A percentile compares a stretch with the other conserved stretches of the same genome.
These are phyloP conservation scores for Phaetusa simplex DNA, from an alignment of 2,113 vertebrate species.

Conservation along the genomic window DNA sequence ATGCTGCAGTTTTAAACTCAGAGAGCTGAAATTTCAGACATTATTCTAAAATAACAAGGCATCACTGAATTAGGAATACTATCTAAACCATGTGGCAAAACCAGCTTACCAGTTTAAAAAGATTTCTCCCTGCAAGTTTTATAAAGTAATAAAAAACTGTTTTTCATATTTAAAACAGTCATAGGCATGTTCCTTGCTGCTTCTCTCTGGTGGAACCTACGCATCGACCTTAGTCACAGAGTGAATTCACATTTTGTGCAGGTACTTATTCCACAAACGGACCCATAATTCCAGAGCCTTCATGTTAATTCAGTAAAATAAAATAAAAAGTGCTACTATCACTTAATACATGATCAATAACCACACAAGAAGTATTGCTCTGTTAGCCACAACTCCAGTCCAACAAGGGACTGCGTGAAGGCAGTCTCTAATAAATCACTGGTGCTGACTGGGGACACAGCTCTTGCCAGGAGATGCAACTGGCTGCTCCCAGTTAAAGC, in stretches of 20 bases:
- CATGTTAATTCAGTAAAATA: neutral
- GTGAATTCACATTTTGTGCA: neutral
- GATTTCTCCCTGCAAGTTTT: neutral
- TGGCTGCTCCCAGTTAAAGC: neutral
- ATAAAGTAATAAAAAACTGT: neutral
- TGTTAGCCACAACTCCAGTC: neutral
- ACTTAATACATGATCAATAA: neutral
- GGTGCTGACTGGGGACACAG: constrained; percentile 68
- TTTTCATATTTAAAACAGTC: neutral
- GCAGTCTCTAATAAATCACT: constrained; percentile 68
- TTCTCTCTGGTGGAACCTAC: neutral
- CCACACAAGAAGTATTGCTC: neutral
- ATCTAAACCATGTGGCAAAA: neutral
- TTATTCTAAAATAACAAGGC: neutral
- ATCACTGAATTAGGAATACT: neutral
- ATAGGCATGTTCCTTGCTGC: neutral
- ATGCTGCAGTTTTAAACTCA: neutral
- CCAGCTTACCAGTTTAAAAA: neutral
- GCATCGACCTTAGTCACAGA: neutral
- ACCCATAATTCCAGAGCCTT: neutral
- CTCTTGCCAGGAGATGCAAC: neutral
- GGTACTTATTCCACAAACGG: neutral
- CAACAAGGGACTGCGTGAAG: neutral
- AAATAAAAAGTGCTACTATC: neutral
- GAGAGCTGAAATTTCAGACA: neutral